Conservation (phyloP, 2,113 vertebrate genomes). For the Ctenodactylus gundi region DNA sequence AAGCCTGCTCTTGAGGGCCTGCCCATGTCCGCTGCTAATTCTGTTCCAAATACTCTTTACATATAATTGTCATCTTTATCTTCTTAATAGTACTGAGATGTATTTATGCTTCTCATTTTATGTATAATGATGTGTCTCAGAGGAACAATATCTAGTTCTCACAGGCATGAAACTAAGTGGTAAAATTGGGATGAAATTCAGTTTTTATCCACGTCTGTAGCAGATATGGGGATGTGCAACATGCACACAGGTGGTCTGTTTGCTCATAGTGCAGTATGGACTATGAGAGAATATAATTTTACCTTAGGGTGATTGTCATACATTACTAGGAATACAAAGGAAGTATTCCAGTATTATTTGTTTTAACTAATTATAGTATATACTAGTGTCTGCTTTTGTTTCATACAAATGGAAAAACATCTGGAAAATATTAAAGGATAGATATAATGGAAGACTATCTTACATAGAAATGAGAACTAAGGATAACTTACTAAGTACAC, state of each 20-base stretch:
- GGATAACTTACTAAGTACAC: not conserved
- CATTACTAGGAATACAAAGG: not conserved
- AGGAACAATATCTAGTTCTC: not conserved
- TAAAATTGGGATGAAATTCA: not conserved
- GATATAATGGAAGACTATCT: not conserved
- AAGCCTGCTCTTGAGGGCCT: not conserved
- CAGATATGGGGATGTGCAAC: not conserved
- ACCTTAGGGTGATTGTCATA: not conserved
- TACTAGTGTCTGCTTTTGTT: constrained; percentile 3
- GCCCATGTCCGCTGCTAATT: not conserved
- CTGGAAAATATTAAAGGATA: not conserved
- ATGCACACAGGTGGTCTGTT: not conserved
- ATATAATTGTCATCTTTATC: not conserved
- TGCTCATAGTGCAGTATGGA: not conserved
- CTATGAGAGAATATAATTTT: not conserved
- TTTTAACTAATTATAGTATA: not conserved
- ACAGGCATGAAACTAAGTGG: not conserved
- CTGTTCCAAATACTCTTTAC: not conserved
- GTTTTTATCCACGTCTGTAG: not conserved
- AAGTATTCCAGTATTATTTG: not conserved
- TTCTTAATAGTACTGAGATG: not conserved
- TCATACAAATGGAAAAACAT: constrained; percentile 26
- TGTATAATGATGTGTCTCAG: not conserved
- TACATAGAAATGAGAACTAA: constrained; percentile 32
- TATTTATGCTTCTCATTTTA: constrained; percentile 29